Base-by-base conservation (phyloP, 2,888 invertebrate genomes). In the Dasypogon diadema region DNA sequence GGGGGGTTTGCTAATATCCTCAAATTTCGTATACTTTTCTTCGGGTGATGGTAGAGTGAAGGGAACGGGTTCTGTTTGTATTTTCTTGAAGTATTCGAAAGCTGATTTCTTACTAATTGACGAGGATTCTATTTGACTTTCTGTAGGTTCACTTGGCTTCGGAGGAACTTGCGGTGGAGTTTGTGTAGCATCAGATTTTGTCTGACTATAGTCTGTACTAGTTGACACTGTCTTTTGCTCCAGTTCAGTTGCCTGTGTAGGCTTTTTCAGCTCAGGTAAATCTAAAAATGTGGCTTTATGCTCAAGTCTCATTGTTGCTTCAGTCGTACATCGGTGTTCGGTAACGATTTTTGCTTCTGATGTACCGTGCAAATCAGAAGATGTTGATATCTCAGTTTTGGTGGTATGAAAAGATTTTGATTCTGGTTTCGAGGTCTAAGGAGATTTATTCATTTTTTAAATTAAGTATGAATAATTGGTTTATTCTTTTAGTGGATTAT, bases 81-180 rank as follows among this genome's bases (percentile, higher is more conserved):
- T 89, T 83, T 91, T 89, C 76, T 91, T 90, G 80, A 92, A 92
- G 82, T 89, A 92, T 80, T 90, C 90, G 58, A 91, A 85, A 1
- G 92, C 91, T 73, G 90, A 89, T 78, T 90, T 88, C 80, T 89
- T 91, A 4, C 90, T 88, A 77, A 91, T 90, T 5, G 89, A 89
- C 42, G 87, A 87, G 0, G 88, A 89, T 82, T 91, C 89, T 75
- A 74, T 21, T 16, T 16, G 8, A 21, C 58, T 74, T n/a, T 46
- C 26, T 3, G 21, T 34, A 24, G 54, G 18, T 68, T 22, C 2
- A 24, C 21, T 48, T 18, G 74, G 74, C 55, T 78, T 68, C 8
- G 82, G 79, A 34, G 83, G 83, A 76, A 83, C 81, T 74, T 80
- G 82, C 22, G 84, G 83, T 68, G 82, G 81, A 76, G 81, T 82